These are phyloP conservation scores for Phylloscopus trochiloides DNA, from an alignment of 2,113 vertebrate genomes.

Conservation along the genomic window DNA sequence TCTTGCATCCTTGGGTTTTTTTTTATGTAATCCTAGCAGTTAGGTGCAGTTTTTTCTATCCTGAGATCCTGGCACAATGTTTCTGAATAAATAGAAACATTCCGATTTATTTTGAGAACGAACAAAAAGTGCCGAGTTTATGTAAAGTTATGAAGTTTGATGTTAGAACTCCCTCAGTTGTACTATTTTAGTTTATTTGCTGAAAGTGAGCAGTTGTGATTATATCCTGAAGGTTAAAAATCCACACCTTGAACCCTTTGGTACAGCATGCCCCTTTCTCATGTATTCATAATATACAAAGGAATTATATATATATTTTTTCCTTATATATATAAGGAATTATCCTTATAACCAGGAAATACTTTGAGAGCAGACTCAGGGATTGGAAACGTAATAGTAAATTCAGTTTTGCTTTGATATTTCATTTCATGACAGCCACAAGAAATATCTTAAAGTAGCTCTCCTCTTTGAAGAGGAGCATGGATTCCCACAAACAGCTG, in stretches of 20 bases:
- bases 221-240: not conserved
- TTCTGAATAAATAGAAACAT: not conserved
- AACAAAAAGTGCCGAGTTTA: not conserved
- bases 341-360: not conserved
- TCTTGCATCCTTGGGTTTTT: not conserved
- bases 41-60: not conserved
- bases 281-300: not conserved
- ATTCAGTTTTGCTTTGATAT: constrained; percentile 41
- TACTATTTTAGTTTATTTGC: not conserved
- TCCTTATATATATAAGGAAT: too few relatives aligned
- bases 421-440: constrained; percentile 47
- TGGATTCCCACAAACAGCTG: constrained; percentile 61
- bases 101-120: not conserved
- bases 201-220: not conserved
- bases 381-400: not conserved
- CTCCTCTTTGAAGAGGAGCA: not conserved
- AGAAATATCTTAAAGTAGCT: constrained; percentile 32
- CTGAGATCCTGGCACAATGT: not conserved
- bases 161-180: not conserved
- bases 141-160: not conserved
- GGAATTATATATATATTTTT: not conserved
- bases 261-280: not conserved
- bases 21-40: not conserved
- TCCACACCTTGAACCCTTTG: not conserved
- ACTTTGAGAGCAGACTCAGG: not conserved